These are phyloP conservation scores for Buphagus erythrorhynchus DNA, from an alignment of 2,797 vertebrate species.

Conservation along the genomic window DNA sequence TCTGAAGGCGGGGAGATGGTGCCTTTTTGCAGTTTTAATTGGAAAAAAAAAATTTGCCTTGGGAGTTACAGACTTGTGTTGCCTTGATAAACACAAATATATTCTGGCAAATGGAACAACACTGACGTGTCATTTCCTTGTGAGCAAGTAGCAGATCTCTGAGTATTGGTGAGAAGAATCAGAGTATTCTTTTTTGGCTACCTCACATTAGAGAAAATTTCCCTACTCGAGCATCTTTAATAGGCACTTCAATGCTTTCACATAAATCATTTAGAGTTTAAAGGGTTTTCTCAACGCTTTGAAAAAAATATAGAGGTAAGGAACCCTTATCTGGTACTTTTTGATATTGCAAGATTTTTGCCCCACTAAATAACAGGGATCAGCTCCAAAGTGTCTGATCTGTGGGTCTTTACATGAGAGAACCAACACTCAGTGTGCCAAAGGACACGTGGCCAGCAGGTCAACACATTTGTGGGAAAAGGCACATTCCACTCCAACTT, in stretches of 20 bases:
- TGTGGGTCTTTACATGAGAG: neutral
- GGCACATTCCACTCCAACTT: neutral
- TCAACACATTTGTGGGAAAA: neutral
- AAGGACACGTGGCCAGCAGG: neutral
- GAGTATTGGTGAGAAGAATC: neutral
- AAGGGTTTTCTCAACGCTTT: neutral
- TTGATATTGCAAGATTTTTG: neutral
- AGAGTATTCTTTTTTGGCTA: neutral
- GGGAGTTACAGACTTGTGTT: neutral
- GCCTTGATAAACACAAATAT: neutral
- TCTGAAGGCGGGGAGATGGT: neutral
- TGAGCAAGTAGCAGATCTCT: neutral
- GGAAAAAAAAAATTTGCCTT: neutral
- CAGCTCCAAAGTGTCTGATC: neutral
- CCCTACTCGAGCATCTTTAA: neutral
- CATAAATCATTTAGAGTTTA: neutral
- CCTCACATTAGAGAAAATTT: neutral
- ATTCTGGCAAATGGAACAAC: neutral
- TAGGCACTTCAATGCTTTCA: neutral
- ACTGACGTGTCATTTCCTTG: neutral
- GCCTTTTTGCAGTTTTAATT: neutral
- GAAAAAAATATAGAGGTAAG: accelerated
- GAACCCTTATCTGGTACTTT: neutral
- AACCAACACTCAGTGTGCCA: neutral
- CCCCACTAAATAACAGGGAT: neutral